phyloP scores from a whole-genome alignment of 2,888 invertebrate species.

The Ormyrus rosae region DNA sequence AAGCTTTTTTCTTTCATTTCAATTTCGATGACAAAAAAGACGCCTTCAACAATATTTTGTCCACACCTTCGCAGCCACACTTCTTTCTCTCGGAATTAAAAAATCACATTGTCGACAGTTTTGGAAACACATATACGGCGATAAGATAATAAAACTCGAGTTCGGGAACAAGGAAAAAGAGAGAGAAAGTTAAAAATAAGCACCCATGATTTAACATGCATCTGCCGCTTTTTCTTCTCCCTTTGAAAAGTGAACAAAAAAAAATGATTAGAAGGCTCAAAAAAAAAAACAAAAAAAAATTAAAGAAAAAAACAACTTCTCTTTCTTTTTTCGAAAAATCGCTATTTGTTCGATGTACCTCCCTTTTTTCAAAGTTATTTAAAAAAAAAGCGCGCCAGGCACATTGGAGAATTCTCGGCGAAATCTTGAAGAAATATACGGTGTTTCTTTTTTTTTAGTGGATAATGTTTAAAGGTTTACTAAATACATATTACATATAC shows the following conservation, averaged over 20 bases:
- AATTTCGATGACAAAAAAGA: conserved; percentile 24
- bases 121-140: conserved; percentile 40
- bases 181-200: conserved; percentile 23
- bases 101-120: conserved; percentile 55
- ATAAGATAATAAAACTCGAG: conserved; percentile 32
- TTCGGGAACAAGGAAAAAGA: conserved; percentile 44
- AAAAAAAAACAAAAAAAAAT: conserved; percentile 16
- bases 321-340: conserved; percentile 50
- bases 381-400: conserved; percentile 61
- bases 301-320: conserved; percentile 16
- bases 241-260: no score
- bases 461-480: conserved; percentile 74
- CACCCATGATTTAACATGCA: no score
- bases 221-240: no score
- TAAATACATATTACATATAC: conserved; percentile 72
- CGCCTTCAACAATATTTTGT: conserved; percentile 43
- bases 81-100: conserved; percentile 55
- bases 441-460: conserved; percentile 71
- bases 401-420: conserved; percentile 64
- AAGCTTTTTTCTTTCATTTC: conserved; percentile 47
- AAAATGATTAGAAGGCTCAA: not conserved
- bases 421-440: conserved; percentile 63
- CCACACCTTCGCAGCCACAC: conserved; percentile 39
- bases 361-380: conserved; percentile 55
- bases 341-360: conserved; percentile 45